Evolutionary conservation across 2,113 vertebrate genomes (phyloP), one percentile per base, ranked within the genome.

Genomic region (Indri indri): DNA sequence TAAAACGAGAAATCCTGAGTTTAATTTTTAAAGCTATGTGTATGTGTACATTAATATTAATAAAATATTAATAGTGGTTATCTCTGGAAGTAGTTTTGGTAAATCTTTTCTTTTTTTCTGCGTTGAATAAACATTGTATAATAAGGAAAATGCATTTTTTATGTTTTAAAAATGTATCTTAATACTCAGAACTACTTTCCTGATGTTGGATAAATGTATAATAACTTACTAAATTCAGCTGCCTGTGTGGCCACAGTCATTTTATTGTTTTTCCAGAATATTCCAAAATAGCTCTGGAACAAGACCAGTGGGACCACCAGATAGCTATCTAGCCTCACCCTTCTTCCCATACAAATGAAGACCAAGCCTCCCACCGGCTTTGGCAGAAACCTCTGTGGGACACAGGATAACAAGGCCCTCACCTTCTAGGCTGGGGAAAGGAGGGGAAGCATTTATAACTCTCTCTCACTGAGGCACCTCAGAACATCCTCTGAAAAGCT

Each of bases 231-330:
- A 95, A 97, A 95, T 80, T 95, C 94, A 73, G 74, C 97, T 96
- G 83, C 96, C 32, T 98, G 95, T 97, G 96, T 97, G 97, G 93
- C 92, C 96, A 96, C n/a, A 97, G 91, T 93, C 83, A 95, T 98
- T 97, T 96, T 96, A 97, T 97, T 97, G 90, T 97, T 98, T 97
- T 96, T 97, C 96, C 95, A 97, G 76, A 97, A 97, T 81, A 80
- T 97, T 97, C 95, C 97, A 97, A 97, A 98, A 97, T 95, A 96
- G 84, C 83, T 96, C 89, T 96, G 96, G 83, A 97, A 95, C 40
- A 91, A 95, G 90, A 95, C 96, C 95, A 96, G 92, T 66, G 96
- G 90, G 97, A 96, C 96, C 97, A 95, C 94, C 93, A 96, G 90
- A 95, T 85, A 96, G 87, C 90, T 98, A 87, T 95, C 91, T 80